Base-by-base conservation (phyloP, 2,888 invertebrate species). In the Hipparchia semele region DNA sequence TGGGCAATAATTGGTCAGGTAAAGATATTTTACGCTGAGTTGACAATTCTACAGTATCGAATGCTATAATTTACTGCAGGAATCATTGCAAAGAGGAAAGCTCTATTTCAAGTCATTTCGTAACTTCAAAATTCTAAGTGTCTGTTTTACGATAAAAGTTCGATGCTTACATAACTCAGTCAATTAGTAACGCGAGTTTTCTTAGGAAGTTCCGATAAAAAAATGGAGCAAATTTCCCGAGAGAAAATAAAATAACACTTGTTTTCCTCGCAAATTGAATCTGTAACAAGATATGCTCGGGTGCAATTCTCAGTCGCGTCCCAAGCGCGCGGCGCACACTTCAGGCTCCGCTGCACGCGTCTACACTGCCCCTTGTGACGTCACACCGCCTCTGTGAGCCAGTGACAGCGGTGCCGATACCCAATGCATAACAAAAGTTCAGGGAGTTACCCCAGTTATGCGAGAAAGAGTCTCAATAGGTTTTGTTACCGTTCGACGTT, bases 201-300 rank as follows among this genome's bases (percentile, higher is more conserved):
- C 58, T 13, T 7, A 8, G 49, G 8, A 23, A 58, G 58, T 23
- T 13, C 8, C 7, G 58, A 23, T 23, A 13, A 58, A 58, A 54
- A 58, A 56, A 56, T 23, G 23, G 7, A 7, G 6, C n/a, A 13
- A 2, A 58, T 7, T 23, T 58, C 6, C 13, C 13, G 13, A 8
- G 58, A 8, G 23, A 58, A 58, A 13, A 58, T 39, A 49, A 49
- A 7, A 23, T 58, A 58, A 58, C 13, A 58, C 8, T 58, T 58
- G 58, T 58, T 23, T 49, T 49, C 7, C 23, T 58, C 58, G 58
- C 58, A 58, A 58, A 58, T 58, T 58, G 58, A 58, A 58, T 58
- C 23, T 58, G 58, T 58, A 58, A 58, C 58, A 58, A 58, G 58
- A 58, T 23, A 58, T 23, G 58, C 23, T 58, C 58, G 6, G 58